Evolutionary conservation across 1,140 invertebrate genomes (phyloP).

Genomic region (Contarinia nasturtii): DNA sequence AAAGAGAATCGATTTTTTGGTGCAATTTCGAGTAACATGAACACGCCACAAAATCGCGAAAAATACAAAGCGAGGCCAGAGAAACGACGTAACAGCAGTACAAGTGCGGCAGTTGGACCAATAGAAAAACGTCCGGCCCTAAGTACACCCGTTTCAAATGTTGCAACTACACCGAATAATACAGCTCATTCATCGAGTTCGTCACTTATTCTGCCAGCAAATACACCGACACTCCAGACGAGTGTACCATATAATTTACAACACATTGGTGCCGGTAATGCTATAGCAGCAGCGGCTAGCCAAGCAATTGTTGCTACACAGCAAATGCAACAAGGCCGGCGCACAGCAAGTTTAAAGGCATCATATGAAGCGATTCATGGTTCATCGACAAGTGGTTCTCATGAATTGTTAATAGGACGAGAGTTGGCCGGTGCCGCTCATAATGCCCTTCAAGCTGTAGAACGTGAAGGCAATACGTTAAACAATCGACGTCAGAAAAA

Average conservation of each 20-base stretch:
- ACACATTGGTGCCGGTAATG: constrained; percentile 59
- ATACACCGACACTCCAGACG: constrained; percentile 2
- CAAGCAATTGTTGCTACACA: constrained; percentile 93
- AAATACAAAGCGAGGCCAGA: constrained; percentile 28
- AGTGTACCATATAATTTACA: constrained; percentile 26
- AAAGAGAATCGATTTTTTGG: constrained; percentile 32
- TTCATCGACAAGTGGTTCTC: constrained; percentile 30
- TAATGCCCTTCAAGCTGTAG: constrained; percentile 54
- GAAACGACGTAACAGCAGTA: constrained; percentile 32
- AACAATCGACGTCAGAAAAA: constrained; percentile 44
- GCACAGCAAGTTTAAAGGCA: constrained; percentile 86
- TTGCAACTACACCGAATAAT: constrained; percentile 1
- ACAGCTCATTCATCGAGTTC: constrained; percentile 7
- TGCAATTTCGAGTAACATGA: constrained; percentile 5
- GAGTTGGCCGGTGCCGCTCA: constrained; percentile 59
- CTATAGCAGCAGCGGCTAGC: constrained; percentile 84
- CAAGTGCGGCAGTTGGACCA: constrained; percentile 13
- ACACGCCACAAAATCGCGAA: background rate
- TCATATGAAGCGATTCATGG: constrained; percentile 71
- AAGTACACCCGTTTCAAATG: background rate
- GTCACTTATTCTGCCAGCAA: constrained; percentile 16
- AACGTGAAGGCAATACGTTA: constrained; percentile 21
- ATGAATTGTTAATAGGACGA: constrained; percentile 39
- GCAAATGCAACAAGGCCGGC: constrained; percentile 86
- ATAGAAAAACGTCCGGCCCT: constrained; percentile 25